Conservation (phyloP, 2,888 invertebrate species). For the Ceriagrion tenellum region DNA sequence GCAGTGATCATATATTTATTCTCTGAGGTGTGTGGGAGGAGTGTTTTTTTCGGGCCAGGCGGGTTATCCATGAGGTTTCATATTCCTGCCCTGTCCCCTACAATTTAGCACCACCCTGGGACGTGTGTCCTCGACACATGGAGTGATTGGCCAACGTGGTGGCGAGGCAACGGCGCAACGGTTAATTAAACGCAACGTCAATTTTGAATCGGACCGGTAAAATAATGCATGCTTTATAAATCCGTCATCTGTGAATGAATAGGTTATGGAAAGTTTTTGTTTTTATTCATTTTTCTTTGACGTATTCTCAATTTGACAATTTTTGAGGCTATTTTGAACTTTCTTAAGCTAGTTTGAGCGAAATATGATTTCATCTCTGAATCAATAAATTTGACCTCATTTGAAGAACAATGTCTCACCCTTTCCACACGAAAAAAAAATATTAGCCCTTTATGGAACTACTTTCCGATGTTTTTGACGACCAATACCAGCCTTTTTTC, state of each 20-base stretch:
- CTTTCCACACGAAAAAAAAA: too few relatives aligned
- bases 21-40: neutral
- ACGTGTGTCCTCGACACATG: neutral
- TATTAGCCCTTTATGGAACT: too few relatives aligned
- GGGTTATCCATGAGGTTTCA: neutral
- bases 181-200: neutral
- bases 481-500: too few relatives aligned
- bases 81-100: neutral
- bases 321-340: too few relatives aligned
- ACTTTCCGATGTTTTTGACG: too few relatives aligned
- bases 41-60: neutral
- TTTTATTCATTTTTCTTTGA: too few relatives aligned
- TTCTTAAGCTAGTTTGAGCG: too few relatives aligned
- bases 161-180: neutral
- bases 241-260: neutral
- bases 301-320: too few relatives aligned
- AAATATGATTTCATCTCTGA: too few relatives aligned
- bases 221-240: neutral
- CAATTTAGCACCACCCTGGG: neutral
- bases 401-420: too few relatives aligned
- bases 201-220: neutral
- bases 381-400: too few relatives aligned
- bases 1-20: neutral
- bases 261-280: too few relatives aligned
- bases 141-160: neutral